Conservation (phyloP, 2,797 vertebrate species). For the Phoebastria nigripes region DNA sequence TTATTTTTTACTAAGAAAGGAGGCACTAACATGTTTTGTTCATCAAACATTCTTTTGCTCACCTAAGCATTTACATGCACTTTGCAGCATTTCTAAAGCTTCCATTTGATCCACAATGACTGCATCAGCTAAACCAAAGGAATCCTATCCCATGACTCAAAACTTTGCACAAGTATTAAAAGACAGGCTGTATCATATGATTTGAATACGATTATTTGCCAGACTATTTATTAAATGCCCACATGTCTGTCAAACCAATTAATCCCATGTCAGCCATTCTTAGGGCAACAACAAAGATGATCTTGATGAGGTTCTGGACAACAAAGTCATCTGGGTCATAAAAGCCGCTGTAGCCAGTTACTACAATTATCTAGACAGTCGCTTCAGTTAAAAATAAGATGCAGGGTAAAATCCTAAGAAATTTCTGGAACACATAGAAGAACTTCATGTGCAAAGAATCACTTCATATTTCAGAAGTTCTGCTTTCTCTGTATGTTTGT, state of each 20-base stretch:
- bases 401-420: background rate
- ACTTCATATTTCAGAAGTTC: background rate
- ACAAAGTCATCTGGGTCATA: background rate
- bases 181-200: background rate
- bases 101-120: background rate
- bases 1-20: background rate
- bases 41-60: background rate
- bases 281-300: background rate
- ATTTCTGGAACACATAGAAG: background rate
- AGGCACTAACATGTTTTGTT: background rate
- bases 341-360: background rate
- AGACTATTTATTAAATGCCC: background rate
- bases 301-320: background rate
- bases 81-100: background rate
- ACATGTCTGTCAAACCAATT: background rate
- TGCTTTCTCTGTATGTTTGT: background rate
- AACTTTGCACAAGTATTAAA: background rate
- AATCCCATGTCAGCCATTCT: background rate
- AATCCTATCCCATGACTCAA: background rate
- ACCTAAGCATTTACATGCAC: background rate
- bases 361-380: background rate
- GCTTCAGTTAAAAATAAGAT: background rate
- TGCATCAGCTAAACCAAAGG: background rate
- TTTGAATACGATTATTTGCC: background rate
- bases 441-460: background rate